These are phyloP conservation scores for Meiosimyza platycephala DNA, from an alignment of 2,888 invertebrate genomes.

Conservation along the genomic window DNA sequence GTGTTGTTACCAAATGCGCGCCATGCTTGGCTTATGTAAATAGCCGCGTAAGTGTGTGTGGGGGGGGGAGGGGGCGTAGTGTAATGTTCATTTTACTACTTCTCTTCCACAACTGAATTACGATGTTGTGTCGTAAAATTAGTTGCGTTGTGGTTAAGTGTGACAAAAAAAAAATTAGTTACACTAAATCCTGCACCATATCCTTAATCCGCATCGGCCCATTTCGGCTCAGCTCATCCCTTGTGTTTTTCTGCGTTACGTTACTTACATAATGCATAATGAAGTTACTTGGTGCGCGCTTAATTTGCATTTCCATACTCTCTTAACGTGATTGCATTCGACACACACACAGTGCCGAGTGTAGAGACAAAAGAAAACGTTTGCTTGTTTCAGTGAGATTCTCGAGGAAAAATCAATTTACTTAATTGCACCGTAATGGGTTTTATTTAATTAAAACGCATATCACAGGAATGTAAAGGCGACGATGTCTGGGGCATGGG, in stretches of 20 bases:
- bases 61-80: too few relatives aligned
- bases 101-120: not conserved
- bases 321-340: too few relatives aligned
- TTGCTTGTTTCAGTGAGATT: not conserved
- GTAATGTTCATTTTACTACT: not conserved
- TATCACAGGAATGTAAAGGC: not conserved
- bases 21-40: not conserved
- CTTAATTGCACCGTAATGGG: constrained; percentile 38
- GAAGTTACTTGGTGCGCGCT: not conserved
- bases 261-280: too few relatives aligned
- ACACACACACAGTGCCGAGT: not conserved
- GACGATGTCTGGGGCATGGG: too few relatives aligned
- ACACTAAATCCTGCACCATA: constrained; percentile 36
- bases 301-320: constrained; percentile 3
- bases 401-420: constrained; percentile 35
- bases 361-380: not conserved
- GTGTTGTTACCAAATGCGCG: constrained; percentile 12
- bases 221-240: constrained; percentile 19
- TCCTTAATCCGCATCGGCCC: constrained; percentile 31
- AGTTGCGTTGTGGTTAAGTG: constrained; percentile 24
- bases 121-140: constrained; percentile 10
- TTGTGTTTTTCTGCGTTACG: too few relatives aligned
- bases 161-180: constrained; percentile 22
- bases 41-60: too few relatives aligned
- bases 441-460: constrained; percentile 36